Evolutionary conservation across 1,140 invertebrate species (phyloP), one percentile per base, ranked within the genome.

Genomic region (Anoplophora glabripennis): DNA sequence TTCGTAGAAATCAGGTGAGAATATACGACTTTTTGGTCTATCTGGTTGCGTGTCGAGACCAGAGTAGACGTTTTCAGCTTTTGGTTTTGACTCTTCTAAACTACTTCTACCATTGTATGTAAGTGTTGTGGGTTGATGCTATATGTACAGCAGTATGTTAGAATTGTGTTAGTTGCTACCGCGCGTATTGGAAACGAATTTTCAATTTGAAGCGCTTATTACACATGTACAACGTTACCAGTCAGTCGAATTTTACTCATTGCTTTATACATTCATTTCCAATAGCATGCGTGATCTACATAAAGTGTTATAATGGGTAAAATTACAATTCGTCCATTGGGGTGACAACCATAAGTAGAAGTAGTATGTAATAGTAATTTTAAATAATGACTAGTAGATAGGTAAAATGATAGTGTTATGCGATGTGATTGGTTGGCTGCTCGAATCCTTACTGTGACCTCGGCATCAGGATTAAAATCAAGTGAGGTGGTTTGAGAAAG

Each of bases 401-500:
- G 0, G 7, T 15, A 12, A 40, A 40, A 40, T 12, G 40, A 17
- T 10, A 38, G 37, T 44, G 33, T 28, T 33, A 54, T 54, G 40
- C 40, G 52, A 54, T 54, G 52, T 54, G 38, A 54, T 54, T 44
- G 14, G 52, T 33, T 44, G 52, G 44, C 52, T 34, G 52, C 52
- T 54, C n/a, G 38, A 44, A 44, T 44, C 52, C 41, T 42, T 44
- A 12, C 10, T 11, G 15, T 49, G 47, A 17, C 15, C 38, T 18
- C 52, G 52, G 7, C 51, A 12, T 54, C 53, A 60, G 46, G 53
- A 66, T 75, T 73, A 75, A 67, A 75, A 75, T 75, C 73, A 75
- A 70, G 73, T 75, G 71, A 75, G 71, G 64, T 75, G 72, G 68
- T 75, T 75, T 73, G 72, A 72, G 70, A 75, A 75, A 68, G 73